These are phyloP conservation scores for Chelmon rostratus DNA, from an alignment of 2,797 vertebrate species.

Conservation along the genomic window DNA sequence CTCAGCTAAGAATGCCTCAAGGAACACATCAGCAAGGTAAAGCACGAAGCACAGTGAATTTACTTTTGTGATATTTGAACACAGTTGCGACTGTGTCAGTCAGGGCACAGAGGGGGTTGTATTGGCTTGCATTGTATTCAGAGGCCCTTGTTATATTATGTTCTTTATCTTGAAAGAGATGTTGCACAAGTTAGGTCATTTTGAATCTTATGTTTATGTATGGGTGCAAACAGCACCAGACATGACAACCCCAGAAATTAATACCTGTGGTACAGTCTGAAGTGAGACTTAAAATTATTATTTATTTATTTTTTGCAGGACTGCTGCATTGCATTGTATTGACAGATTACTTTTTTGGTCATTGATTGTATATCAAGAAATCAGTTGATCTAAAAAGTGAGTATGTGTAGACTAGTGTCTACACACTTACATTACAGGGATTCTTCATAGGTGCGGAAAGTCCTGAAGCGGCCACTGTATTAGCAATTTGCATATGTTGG, in stretches of 20 bases:
- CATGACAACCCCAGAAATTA: neutral
- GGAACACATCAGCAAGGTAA: slow-evolving; percentile 95
- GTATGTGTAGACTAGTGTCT: no score
- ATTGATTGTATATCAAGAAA: no score
- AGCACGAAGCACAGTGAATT: neutral
- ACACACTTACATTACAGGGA: neutral
- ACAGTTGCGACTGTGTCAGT: neutral
- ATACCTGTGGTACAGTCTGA: neutral
- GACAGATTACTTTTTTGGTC: no score
- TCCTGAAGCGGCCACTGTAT: neutral
- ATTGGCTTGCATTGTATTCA: neutral
- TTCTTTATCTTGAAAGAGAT: neutral
- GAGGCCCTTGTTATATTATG: neutral
- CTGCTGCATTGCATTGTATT: no score
- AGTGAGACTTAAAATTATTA: no score
- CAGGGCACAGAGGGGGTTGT: neutral
- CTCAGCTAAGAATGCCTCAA: slow-evolving; percentile 92
- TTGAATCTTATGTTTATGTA: neutral
- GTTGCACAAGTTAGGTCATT: neutral
- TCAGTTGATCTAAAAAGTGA: no score
- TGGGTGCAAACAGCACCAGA: neutral
- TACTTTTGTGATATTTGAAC: slow-evolving; percentile 1
- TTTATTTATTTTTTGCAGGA: no score
- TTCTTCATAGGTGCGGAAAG: neutral
- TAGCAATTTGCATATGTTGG: neutral